These are phyloP conservation scores for Bovichtus variegatus DNA, from an alignment of 2,797 vertebrate genomes.

Conservation along the genomic window DNA sequence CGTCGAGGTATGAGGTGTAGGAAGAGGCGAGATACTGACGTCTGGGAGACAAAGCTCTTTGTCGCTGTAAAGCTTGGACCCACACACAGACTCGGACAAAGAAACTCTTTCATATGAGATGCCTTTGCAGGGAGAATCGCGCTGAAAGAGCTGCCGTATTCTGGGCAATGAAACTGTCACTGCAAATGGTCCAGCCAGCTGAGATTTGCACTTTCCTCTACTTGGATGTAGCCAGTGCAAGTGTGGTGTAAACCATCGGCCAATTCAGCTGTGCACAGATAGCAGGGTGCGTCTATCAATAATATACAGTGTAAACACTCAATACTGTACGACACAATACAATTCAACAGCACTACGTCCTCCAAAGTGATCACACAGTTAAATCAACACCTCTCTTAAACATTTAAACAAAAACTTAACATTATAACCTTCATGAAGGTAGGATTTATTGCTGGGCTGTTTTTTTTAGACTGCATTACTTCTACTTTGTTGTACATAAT, in stretches of 20 bases:
- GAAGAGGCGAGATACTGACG: constrained; percentile 41
- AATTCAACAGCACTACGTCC: background rate
- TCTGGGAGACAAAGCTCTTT: constrained; percentile 69
- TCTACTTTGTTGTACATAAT: background rate
- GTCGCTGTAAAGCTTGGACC: constrained; percentile 50
- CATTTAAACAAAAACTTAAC: too few species aligned
- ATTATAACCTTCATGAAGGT: too few species aligned
- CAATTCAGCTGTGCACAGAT: constrained; percentile 3
- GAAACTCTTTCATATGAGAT: constrained; percentile 57
- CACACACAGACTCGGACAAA: constrained; percentile 70
- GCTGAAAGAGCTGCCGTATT: constrained; percentile 12
- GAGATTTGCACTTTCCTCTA: constrained; percentile 2
- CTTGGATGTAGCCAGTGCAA: background rate
- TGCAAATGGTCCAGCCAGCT: background rate
- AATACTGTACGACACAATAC: background rate
- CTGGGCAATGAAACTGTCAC: constrained; percentile 2
- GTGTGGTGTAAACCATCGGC: background rate
- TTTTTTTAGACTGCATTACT: background rate
- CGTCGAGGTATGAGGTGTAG: constrained; percentile 52
- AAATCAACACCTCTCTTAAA: background rate
- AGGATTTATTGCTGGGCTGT: background rate
- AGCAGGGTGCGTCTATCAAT: constrained; percentile 4
- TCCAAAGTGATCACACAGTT: background rate
- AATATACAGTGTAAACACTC: background rate
- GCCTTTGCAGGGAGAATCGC: constrained; percentile 20